Evolutionary conservation across 2,888 invertebrate genomes (phyloP).

Genomic region (Xiphydria camelus): DNA sequence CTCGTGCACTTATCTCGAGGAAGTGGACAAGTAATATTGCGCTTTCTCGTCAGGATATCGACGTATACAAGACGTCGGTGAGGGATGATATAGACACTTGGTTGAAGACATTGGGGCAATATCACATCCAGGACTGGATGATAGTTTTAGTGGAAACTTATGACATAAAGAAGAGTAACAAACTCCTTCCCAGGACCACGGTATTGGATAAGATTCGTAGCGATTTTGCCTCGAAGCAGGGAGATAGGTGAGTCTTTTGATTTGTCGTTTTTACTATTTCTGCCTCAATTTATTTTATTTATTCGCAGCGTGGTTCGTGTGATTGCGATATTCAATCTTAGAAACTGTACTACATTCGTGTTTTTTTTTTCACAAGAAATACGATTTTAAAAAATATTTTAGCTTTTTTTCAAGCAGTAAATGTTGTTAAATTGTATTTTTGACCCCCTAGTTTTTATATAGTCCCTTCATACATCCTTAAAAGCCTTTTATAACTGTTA

Average conservation of each 20-base stretch:
- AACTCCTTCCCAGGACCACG: constrained; percentile 87
- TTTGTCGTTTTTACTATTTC: too few species aligned
- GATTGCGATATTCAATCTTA: constrained; percentile 1
- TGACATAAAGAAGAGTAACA: constrained; percentile 89
- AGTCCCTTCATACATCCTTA: too few species aligned
- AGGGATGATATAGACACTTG: constrained; percentile 89
- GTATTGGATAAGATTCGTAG: constrained; percentile 92
- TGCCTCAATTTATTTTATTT: too few species aligned
- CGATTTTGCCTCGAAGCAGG: constrained; percentile 91
- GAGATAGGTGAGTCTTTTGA: constrained; percentile 62
- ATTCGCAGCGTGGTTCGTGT: too few species aligned
- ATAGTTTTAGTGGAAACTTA: constrained; percentile 90
- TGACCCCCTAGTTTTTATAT: too few species aligned
- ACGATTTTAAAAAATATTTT: too few species aligned
- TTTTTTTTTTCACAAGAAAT: too few species aligned
- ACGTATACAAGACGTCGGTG: constrained; percentile 84
- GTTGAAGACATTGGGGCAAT: constrained; percentile 76
- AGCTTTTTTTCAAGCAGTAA: too few species aligned
- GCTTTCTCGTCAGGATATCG: constrained; percentile 90
- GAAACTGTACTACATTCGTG: neutral
- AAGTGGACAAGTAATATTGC: constrained; percentile 20
- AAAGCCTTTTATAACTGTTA: too few species aligned
- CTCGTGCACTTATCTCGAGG: too few species aligned
- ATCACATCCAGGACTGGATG: constrained; percentile 88
- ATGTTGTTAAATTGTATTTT: too few species aligned